Evolutionary conservation across 2,113 vertebrate species (phyloP).

Genomic region (Phrynocephalus versicolor): DNA sequence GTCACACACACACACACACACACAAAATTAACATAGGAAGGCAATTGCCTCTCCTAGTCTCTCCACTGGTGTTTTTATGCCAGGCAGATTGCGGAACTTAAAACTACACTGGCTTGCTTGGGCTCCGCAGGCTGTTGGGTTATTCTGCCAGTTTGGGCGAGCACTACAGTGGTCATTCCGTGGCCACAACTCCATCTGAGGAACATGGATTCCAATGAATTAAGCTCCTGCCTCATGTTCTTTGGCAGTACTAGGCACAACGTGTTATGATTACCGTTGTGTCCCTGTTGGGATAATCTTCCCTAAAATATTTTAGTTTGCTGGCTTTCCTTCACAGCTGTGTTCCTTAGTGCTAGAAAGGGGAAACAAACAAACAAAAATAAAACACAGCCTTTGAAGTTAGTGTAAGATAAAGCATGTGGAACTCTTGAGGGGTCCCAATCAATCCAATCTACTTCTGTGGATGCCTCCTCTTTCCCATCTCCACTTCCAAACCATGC

Average conservation of each 20-base stretch:
- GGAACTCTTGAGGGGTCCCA: background rate
- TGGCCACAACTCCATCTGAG: background rate
- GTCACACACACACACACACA: too few species aligned
- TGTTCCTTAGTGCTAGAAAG: background rate
- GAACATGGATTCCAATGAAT: background rate
- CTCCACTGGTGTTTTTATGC: background rate
- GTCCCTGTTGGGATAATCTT: background rate
- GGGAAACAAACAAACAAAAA: background rate
- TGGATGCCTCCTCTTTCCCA: too few species aligned
- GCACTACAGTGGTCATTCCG: background rate
- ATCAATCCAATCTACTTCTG: too few species aligned
- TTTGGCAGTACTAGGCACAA: background rate
- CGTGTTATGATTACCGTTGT: background rate
- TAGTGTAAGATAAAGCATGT: background rate
- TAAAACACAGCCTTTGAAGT: background rate
- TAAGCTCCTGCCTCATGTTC: background rate
- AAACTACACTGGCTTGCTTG: background rate
- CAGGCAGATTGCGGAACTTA: background rate
- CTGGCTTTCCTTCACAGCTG: background rate
- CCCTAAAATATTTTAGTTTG: background rate
- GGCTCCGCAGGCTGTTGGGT: background rate
- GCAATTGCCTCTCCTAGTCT: conserved; percentile 17
- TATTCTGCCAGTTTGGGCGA: conserved; percentile 14
- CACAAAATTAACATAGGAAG: conserved; percentile 28
- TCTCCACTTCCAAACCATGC: too few species aligned